Evolutionary conservation across 2,113 vertebrate species (phyloP), one percentile per base, ranked within the genome.

Genomic region (Xenopus tropicalis): DNA sequence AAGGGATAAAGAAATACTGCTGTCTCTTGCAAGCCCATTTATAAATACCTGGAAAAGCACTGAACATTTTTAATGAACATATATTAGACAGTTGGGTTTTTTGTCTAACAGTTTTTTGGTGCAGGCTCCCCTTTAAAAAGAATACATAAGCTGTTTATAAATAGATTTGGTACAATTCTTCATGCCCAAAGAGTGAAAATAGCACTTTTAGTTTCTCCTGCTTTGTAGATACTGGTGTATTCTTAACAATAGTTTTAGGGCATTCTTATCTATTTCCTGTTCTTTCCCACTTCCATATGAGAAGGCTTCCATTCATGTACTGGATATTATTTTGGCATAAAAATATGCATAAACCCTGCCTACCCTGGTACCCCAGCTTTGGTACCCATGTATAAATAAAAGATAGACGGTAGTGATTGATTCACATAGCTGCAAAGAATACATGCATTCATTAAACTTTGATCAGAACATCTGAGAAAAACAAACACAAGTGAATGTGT

Each of bases 391-490:
- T 61, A 20, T 56, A 24, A n/a, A 61, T 54, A 22, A 43, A 19
- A 65, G 37, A 65, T 65, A 44, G 37, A 44, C n/a, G 44, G 9
- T 8, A 20, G 62, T 17, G 43, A 43, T 21, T 1, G 3, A 37
- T 62, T 62, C 61, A 7, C 14, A 3, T 16, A 37, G 61, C 11
- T 62, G 25, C 16, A 24, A 20, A 44, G 62, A 65, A 69, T 61
- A 74, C 72, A 74, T 61, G 61, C 46, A 54, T 43, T 13, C 20
- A 64, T 17, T 29, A 14, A 24, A 37, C 66, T 74, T 74, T 74
- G 72, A 74, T 74, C 72, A 68, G 43, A n/a, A 74, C 56, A 68
- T 74, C 72, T 74, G 56, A 74, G 29, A 46, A 69, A 74, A 68
- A 66, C 68, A 74, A 67, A 74, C 57, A 68, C 51, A 57, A 58